Percentiles rank a stretch among this genome's conserved stretches.
phyloP scores from a whole-genome alignment of 2,888 invertebrate genomes.

The Melikaiella ostensackeni region DNA sequence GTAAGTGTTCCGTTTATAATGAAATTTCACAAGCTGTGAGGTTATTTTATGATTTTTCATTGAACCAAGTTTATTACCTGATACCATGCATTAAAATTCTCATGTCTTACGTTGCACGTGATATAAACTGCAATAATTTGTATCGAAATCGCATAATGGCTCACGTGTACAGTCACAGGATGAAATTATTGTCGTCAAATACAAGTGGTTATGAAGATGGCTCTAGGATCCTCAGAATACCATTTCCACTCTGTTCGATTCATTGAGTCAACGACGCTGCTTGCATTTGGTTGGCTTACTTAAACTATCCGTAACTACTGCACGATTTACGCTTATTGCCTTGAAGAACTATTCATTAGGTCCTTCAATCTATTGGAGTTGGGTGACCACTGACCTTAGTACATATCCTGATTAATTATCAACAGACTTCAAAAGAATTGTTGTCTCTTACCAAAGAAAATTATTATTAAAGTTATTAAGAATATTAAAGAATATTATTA shows the following conservation, averaged over 20 bases:
- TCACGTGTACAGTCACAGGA: background rate
- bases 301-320: conserved; percentile 19
- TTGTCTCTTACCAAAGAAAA: background rate
- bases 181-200: conserved; percentile 10
- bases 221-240: conserved; percentile 6
- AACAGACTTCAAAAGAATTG: background rate
- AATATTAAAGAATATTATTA: too few relatives aligned
- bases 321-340: conserved; percentile 29
- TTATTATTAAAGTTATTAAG: too few relatives aligned
- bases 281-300: conserved; percentile 25
- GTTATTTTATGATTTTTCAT: background rate
- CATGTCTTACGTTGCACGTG: background rate
- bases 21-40: background rate
- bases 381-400: background rate
- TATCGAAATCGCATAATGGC: background rate
- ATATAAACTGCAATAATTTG: background rate
- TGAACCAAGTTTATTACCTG: background rate
- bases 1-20: too few relatives aligned
- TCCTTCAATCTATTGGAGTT: background rate
- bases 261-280: conserved; percentile 17
- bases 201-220: background rate
- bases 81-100: background rate
- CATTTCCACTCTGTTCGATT: background rate
- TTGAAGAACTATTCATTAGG: conserved; percentile 4
- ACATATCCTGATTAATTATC: background rate